phyloP scores from a whole-genome alignment of 2,797 vertebrate genomes.

The Myotis vivesi region DNA sequence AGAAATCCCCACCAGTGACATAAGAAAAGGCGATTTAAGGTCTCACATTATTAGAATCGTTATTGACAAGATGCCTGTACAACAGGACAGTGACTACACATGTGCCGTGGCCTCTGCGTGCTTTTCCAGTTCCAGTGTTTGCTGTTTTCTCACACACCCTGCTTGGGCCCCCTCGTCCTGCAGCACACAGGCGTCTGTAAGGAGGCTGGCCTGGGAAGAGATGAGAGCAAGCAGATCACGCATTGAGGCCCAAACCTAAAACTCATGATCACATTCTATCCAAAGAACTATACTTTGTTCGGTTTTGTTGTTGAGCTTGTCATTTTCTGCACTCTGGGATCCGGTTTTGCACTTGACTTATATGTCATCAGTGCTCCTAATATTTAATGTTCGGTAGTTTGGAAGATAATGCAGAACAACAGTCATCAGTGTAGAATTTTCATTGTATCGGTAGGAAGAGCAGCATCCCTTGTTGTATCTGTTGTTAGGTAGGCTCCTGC shows the following conservation, averaged over 20 bases:
- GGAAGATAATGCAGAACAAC: neutral
- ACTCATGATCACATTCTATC: neutral
- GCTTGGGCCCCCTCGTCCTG: neutral
- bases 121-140: neutral
- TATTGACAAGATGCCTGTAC: neutral
- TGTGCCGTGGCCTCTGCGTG: neutral
- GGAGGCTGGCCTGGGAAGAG: neutral
- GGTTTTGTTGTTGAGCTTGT: neutral
- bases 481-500: neutral
- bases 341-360: neutral
- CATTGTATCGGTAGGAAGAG: neutral
- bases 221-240: neutral
- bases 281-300: neutral
- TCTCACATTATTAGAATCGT: neutral
- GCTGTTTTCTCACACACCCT: neutral
- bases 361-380: neutral
- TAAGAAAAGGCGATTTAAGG: neutral
- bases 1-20: neutral
- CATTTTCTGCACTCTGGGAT: neutral
- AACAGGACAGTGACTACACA: neutral
- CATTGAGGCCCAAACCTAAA: neutral
- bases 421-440: neutral
- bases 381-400: neutral
- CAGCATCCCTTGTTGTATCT: neutral
- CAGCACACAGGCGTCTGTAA: neutral